Base-by-base conservation (phyloP, 2,113 vertebrate species). In the Cnemophilus loriae region DNA sequence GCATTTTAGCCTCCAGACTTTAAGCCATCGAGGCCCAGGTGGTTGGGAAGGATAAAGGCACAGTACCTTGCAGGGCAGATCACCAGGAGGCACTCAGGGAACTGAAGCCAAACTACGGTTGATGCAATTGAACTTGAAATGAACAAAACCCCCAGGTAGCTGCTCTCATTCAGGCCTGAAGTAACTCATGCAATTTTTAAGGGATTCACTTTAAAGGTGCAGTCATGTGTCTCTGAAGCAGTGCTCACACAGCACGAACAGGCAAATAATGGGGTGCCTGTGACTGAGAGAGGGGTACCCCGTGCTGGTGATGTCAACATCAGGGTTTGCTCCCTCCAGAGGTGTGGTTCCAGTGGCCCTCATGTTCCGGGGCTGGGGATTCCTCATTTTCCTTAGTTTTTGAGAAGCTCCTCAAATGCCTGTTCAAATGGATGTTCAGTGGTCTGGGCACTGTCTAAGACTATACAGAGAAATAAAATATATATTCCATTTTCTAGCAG, bases 171-270 rank as follows among this genome's bases (percentile, higher is more conserved):
- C 88, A 69, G 44, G 46, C 46, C 35, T 50, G 33, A 46, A 83
- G 21, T 10, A 7, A 7, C 12, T 80, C 24, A 39, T 21, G 35
- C 2, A 49, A 35, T 49, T 47, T 33, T 63, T 53, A 69, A 41
- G 6, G 20, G 65, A 23, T 70, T 65, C 33, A 2, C 33, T 55
- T 55, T 10, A 30, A 53, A 70, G 83, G 26, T 19, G 18, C 39
- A 47, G 24, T 1, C 0, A 0, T 1, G 10, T 13, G 19, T 11
- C 49, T 39, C 53, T 5, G 0, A 39, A 80, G 70, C 46, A 15
- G 28, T 0, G 19, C 60, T 74, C 28, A 4, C 52, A 61, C n/a
- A 39, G 64, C 4, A 0, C 37, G 33, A 13, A 44, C 19, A 23
- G 52, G 42, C 3, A 37, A 22, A 16, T 70, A 20, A 37, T 2